Evolutionary conservation across 2,113 vertebrate species (phyloP).

Genomic region (Ptilonorhynchus violaceus): DNA sequence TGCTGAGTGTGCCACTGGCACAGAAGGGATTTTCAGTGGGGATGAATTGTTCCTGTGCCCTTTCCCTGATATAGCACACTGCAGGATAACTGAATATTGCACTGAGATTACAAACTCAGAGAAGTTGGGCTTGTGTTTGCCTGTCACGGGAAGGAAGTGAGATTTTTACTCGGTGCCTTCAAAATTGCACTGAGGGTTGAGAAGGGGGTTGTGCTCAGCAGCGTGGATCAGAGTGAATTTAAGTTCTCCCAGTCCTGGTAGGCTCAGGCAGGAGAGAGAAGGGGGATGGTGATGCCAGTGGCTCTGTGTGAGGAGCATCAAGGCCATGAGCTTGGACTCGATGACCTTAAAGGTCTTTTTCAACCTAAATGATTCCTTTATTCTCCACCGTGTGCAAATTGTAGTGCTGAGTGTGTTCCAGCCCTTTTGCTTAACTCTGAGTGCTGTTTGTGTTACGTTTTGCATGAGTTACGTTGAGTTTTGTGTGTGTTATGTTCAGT

Average conservation of each 20-base stretch:
- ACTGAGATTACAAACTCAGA: neutral
- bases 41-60: rapidly evolving
- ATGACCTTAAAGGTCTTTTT: neutral
- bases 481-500: neutral
- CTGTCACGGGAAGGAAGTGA: rapidly evolving
- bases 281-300: rapidly evolving
- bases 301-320: neutral
- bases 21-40: neutral
- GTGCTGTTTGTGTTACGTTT: neutral
- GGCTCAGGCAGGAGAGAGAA: neutral
- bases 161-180: neutral
- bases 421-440: neutral
- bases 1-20: neutral
- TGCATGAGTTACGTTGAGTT: neutral
- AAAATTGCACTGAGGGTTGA: rapidly evolving
- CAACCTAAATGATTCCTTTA: neutral
- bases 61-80: neutral
- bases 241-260: neutral
- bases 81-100: neutral
- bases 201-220: neutral
- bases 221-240: neutral
- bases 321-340: rapidly evolving
- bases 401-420: neutral
- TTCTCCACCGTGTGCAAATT: neutral
- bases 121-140: rapidly evolving